Evolutionary conservation across 2,888 invertebrate genomes (phyloP).

Genomic region (Drosophila pseudotalamancana): DNA sequence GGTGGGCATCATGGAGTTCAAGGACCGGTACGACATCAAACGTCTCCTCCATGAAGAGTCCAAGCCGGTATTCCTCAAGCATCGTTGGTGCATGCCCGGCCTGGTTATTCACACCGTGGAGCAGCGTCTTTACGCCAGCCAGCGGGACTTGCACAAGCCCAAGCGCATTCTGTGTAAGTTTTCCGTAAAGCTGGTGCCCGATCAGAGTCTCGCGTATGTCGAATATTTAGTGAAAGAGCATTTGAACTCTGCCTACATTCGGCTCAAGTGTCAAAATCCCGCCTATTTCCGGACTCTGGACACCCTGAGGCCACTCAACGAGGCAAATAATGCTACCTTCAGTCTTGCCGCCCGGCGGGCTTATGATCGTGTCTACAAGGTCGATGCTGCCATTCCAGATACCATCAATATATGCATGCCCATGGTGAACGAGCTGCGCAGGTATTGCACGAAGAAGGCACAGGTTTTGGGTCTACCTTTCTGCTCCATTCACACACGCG

Average conservation of each 20-base stretch:
- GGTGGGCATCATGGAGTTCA: slow-evolving; percentile 31
- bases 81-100: slow-evolving; percentile 46
- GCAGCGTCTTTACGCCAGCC: neutral
- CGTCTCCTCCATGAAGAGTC: slow-evolving; percentile 34
- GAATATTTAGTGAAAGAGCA: slow-evolving; percentile 14
- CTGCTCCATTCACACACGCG: slow-evolving; percentile 27
- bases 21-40: neutral
- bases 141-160: slow-evolving; percentile 11
- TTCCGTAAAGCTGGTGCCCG: slow-evolving; percentile 47
- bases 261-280: slow-evolving; percentile 22
- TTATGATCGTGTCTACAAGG: slow-evolving; percentile 14
- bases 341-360: slow-evolving; percentile 15
- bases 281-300: slow-evolving; percentile 27
- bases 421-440: slow-evolving; percentile 36
- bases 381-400: slow-evolving; percentile 26
- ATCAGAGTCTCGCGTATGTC: slow-evolving; percentile 33
- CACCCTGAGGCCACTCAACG: slow-evolving; percentile 31
- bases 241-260: slow-evolving; percentile 21
- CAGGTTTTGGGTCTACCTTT: slow-evolving; percentile 46
- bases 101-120: slow-evolving; percentile 34
- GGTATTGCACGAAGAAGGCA: slow-evolving; percentile 18
- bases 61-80: slow-evolving; percentile 28
- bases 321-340: slow-evolving; percentile 1
- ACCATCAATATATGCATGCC: slow-evolving; percentile 29
- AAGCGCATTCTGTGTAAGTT: slow-evolving; percentile 10